A percentile compares a stretch with the other conserved stretches of the same genome.
These are phyloP conservation scores for Corynorhinus townsendii DNA, from an alignment of 2,113 vertebrate genomes.

Conservation along the genomic window DNA sequence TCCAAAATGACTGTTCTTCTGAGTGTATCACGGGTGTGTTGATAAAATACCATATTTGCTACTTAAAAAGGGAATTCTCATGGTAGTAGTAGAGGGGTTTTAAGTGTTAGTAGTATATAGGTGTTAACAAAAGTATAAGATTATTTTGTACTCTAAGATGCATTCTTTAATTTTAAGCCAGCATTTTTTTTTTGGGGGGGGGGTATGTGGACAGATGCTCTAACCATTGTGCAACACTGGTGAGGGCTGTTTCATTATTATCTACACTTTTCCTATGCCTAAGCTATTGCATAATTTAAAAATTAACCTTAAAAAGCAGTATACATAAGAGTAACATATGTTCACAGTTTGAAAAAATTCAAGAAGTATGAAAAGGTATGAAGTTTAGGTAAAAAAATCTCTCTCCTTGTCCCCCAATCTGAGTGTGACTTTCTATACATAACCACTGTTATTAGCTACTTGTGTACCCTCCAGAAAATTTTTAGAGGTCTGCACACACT, in stretches of 20 bases:
- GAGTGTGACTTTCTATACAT: not conserved
- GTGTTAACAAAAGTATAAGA: too few relatives aligned
- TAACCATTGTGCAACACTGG: too few relatives aligned
- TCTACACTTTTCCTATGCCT: not conserved
- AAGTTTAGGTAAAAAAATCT: not conserved
- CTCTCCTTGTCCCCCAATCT: not conserved
- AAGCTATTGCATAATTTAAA: not conserved
- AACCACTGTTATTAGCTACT: not conserved
- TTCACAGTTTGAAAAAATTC: not conserved
- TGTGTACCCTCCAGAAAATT: not conserved
- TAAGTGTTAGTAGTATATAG: too few relatives aligned
- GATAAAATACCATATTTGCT: too few relatives aligned
- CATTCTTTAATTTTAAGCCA: too few relatives aligned
- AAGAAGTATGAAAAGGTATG: not conserved
- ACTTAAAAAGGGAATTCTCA: too few relatives aligned
- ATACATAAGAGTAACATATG: not conserved
- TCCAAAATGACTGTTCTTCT: too few relatives aligned
- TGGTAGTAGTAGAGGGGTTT: too few relatives aligned
- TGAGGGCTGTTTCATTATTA: not conserved
- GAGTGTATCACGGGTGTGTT: too few relatives aligned
- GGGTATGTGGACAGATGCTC: too few relatives aligned
- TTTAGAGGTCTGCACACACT: not conserved
- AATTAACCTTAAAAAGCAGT: not conserved
- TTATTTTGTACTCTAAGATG: too few relatives aligned
- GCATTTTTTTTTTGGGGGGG: too few relatives aligned